phyloP scores from a whole-genome alignment of 2,113 vertebrate genomes.

The Struthio camelus region DNA sequence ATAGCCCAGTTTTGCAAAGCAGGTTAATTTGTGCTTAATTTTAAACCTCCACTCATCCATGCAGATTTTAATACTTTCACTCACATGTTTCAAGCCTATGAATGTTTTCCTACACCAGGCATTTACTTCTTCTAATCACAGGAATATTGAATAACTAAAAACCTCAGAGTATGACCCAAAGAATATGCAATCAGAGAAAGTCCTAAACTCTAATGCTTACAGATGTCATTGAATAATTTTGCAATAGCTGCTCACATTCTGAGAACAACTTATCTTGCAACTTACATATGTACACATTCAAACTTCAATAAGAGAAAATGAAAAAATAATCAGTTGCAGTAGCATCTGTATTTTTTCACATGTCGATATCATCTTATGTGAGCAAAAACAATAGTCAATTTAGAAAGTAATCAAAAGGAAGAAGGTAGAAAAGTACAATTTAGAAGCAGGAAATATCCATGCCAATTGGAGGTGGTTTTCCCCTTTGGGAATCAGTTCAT shows the following conservation, averaged over 20 bases:
- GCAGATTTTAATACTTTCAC: neutral
- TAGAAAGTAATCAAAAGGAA: constrained; percentile 3
- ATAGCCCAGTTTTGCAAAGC: neutral
- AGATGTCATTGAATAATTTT: neutral
- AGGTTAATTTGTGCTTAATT: neutral
- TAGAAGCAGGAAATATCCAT: neutral
- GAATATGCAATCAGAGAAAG: neutral
- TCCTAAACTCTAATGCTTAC: neutral
- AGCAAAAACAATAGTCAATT: neutral
- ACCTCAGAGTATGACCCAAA: neutral
- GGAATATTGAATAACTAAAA: neutral
- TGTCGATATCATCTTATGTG: neutral
- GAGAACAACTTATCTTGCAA: neutral
- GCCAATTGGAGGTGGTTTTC: neutral
- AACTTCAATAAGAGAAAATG: neutral
- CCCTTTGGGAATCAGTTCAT: neutral
- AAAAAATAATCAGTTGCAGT: neutral
- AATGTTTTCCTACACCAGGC: neutral
- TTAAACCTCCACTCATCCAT: neutral
- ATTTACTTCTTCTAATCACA: neutral
- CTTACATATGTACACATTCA: neutral
- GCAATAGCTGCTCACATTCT: neutral
- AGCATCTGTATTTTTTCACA: neutral
- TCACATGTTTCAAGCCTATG: neutral
- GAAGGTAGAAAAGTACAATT: neutral